phyloP scores from a whole-genome alignment of 2,797 vertebrate species.

The Sphaeramia orbicularis region DNA sequence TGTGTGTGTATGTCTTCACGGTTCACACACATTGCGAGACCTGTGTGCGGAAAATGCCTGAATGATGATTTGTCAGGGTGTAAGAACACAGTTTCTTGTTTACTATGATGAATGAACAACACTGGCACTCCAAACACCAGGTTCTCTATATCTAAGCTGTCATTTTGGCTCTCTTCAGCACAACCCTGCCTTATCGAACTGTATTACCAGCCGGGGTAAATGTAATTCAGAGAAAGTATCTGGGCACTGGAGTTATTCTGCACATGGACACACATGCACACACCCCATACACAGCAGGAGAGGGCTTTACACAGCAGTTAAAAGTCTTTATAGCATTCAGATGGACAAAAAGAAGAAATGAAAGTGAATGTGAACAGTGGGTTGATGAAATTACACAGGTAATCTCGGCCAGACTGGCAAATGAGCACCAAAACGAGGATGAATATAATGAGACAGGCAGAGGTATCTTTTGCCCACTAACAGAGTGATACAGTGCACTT shows the following conservation, averaged over 20 bases:
- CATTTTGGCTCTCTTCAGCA: conserved; percentile 72
- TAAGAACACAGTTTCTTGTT: conserved; percentile 80
- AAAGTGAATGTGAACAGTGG: conserved; percentile 84
- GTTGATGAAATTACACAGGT: conserved; percentile 83
- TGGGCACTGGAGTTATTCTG: conserved; percentile 58
- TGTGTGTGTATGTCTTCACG: conserved; percentile 52
- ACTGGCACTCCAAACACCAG: conserved; percentile 63
- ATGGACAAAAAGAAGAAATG: conserved; percentile 61
- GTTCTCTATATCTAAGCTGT: conserved; percentile 78
- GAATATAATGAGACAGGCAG: conserved; percentile 76
- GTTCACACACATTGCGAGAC: conserved; percentile 46
- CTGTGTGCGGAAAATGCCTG: conserved; percentile 76
- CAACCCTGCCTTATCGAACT: conserved; percentile 63
- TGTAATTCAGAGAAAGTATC: conserved; percentile 66
- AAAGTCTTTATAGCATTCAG: conserved; percentile 79
- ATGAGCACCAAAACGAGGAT: conserved; percentile 75
- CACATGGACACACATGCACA: conserved; percentile 24
- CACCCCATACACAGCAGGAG: conserved; percentile 55
- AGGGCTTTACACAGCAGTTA: conserved; percentile 70
- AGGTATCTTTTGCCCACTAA: conserved; percentile 55
- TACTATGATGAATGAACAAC: conserved; percentile 85
- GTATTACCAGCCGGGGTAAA: conserved; percentile 65
- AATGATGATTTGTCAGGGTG: conserved; percentile 82
- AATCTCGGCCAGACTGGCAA: conserved; percentile 77
- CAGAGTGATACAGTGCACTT: conserved; percentile 30